These are phyloP conservation scores for Ammodytes marinus DNA, from an alignment of 2,113 vertebrate species.

Conservation along the genomic window DNA sequence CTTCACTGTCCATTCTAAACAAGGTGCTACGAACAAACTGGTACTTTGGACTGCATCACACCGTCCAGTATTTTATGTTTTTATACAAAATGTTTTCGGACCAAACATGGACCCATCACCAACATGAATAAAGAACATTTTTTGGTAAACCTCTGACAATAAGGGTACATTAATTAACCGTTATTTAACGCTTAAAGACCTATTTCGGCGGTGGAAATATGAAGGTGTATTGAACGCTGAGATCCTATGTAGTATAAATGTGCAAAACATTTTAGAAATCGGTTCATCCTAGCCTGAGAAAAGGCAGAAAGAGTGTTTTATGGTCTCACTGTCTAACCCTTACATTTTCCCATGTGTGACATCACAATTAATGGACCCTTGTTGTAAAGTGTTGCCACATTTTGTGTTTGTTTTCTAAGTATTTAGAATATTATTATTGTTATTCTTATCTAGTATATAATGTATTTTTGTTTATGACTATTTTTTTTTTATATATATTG, in stretches of 20 bases:
- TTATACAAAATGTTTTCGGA: conserved; percentile 73
- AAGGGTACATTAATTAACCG: too few species aligned
- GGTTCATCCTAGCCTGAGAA: too few species aligned
- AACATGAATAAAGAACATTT: conserved; percentile 42
- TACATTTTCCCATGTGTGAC: too few species aligned
- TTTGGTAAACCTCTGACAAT: too few species aligned
- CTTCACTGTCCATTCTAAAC: conserved; percentile 54
- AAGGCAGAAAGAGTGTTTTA: too few species aligned
- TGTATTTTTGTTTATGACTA: conserved; percentile 66
- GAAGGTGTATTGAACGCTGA: too few species aligned
- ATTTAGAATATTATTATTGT: conserved; percentile 71
- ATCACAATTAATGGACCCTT: too few species aligned
- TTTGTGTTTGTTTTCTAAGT: conserved; percentile 67
- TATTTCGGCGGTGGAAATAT: too few species aligned
- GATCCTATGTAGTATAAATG: too few species aligned
- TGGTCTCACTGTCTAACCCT: too few species aligned
- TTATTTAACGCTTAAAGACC: too few species aligned
- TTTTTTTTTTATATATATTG: conserved; percentile 75
- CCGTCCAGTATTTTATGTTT: conserved; percentile 70
- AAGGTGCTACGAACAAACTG: conserved; percentile 77
- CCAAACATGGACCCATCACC: conserved; percentile 72
- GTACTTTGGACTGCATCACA: conserved; percentile 67
- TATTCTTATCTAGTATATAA: conserved; percentile 67
- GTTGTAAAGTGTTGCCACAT: neutral
- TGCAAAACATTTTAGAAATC: too few species aligned